Evolutionary conservation across 1,140 invertebrate species (phyloP), one percentile per base, ranked within the genome.

Genomic region (Neelides sp.): DNA sequence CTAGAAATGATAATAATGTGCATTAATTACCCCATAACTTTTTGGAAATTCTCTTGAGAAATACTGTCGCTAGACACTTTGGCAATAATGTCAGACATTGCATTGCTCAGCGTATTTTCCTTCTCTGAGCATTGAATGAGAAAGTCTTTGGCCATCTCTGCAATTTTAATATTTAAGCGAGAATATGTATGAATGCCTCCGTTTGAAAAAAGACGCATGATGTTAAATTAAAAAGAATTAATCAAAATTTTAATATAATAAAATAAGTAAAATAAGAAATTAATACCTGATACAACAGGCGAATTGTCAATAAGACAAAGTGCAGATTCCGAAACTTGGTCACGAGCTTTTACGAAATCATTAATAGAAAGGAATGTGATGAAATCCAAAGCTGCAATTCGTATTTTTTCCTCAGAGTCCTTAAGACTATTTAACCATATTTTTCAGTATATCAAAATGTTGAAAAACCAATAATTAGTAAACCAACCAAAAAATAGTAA

Each of bases 91-190:
- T 59, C 58, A 1, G 58, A 54, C 22, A 59, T 39, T 0, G 40
- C 44, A 36, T 53, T 59, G 17, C 35, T 30, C 15, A 59, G 28
- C 12, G 56, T 40, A 19, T 53, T 56, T 23, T 59, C 58, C 27
- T 59, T 59, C 27, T 51, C 45, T n/a, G 37, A 40, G 37, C 50
- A 54, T 28, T 56, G 35, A 27, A 43, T 26, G 13, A 59, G 36
- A 32, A 56, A 59, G 26, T 55, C 52, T 17, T 46, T 37, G 4
- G 57, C 53, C 47, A 55, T 39, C 34, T 59, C 57, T 59, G 22
- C 1, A 52, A 13, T 23, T n/a, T n/a, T n/a, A n/a, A n/a, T n/a
- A n/a, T n/a, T n/a, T n/a, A n/a, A 32, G 27, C 17, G 17, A 28
- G 36, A 20, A 35, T 12, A 20, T 30, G 27, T 15, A n/a, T 4